phyloP scores from a whole-genome alignment of 2,113 vertebrate species.

The Odocoileus hemionus region DNA sequence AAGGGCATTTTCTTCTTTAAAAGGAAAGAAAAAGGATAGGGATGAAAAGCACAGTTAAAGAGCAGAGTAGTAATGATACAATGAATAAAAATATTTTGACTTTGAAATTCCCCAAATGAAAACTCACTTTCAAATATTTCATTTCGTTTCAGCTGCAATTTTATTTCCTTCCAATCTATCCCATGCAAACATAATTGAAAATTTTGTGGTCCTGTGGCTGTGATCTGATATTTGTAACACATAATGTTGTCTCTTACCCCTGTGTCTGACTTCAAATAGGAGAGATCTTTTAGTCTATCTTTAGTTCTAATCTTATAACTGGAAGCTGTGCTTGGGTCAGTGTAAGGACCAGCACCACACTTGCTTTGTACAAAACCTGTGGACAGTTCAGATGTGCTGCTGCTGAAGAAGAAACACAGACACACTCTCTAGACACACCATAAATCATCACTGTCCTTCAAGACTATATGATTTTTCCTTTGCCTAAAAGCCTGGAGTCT shows the following conservation, averaged over 20 bases:
- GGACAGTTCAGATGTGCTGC: background rate
- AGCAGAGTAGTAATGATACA: background rate
- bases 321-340: background rate
- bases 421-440: background rate
- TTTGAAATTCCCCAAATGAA: background rate
- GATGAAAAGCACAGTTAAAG: background rate
- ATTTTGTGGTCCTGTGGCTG: background rate
- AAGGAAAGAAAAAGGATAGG: background rate
- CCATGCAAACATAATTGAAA: background rate
- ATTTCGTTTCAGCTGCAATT: background rate
- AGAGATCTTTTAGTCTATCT: background rate
- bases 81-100: background rate
- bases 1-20: background rate
- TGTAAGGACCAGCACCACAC: background rate
- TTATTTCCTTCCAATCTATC: background rate
- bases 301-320: background rate
- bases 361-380: background rate
- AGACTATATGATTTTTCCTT: background rate
- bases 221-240: background rate
- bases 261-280: background rate
- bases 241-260: background rate
- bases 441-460: background rate
- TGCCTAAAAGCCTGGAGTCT: background rate
- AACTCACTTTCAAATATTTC: background rate
- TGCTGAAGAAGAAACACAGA: background rate